Evolutionary conservation across 1,140 invertebrate genomes (phyloP).

Genomic region (Orussus abietinus): DNA sequence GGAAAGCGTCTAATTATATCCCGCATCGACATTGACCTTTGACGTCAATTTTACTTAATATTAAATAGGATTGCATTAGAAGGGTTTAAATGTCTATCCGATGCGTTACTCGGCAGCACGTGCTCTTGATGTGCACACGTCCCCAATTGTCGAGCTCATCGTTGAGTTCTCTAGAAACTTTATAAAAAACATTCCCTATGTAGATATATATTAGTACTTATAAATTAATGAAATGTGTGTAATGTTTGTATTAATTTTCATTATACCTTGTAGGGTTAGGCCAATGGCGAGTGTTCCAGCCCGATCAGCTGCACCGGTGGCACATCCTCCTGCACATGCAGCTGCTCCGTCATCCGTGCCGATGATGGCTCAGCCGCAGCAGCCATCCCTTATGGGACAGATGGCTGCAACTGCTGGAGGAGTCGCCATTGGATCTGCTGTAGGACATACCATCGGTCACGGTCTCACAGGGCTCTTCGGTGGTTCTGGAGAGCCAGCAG

Average conservation of each 20-base stretch:
- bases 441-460: conserved; percentile 82
- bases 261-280: conserved; percentile 34
- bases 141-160: conserved; percentile 2
- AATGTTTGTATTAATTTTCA: neutral
- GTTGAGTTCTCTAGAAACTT: too few species aligned
- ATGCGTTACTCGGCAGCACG: too few species aligned
- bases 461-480: conserved; percentile 82
- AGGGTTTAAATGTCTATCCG: too few species aligned
- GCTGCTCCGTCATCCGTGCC: conserved; percentile 48
- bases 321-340: conserved; percentile 47
- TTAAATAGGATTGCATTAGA: too few species aligned
- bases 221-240: too few species aligned
- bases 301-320: conserved; percentile 36
- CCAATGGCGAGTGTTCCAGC: conserved; percentile 38
- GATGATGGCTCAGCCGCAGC: conserved; percentile 60
- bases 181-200: conserved; percentile 1
- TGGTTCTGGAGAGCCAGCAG: conserved; percentile 56
- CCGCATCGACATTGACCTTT: too few species aligned
- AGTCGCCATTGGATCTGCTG: conserved; percentile 82
- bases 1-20: too few species aligned
- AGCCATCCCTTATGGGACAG: conserved; percentile 70
- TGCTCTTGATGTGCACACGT: too few species aligned
- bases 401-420: conserved; percentile 91
- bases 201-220: conserved; percentile 11
- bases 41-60: too few species aligned